Evolutionary conservation across 2,797 vertebrate genomes (phyloP).

Genomic region (Malurus splendens): DNA sequence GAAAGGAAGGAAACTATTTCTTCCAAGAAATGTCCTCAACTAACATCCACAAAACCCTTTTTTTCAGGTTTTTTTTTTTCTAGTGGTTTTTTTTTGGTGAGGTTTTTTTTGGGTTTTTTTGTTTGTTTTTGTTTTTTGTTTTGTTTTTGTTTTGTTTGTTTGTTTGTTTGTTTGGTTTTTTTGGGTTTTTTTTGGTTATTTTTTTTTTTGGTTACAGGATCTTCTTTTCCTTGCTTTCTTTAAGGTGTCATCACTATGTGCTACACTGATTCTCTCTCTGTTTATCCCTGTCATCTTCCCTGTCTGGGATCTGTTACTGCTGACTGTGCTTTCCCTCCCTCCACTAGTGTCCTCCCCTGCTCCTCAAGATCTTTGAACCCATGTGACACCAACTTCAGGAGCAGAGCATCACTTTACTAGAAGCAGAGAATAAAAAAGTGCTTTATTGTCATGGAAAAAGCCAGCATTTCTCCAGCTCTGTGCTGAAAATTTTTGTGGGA

Average conservation of each 20-base stretch:
- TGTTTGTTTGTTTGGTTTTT: no score
- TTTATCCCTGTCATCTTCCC: neutral
- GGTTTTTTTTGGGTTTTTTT: no score
- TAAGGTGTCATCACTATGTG: neutral
- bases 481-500: neutral
- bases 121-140: no score
- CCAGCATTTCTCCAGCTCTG: neutral
- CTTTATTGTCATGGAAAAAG: neutral
- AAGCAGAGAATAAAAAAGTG: neutral
- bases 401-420: neutral
- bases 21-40: neutral
- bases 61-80: fast-evolving
- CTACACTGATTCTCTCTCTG: neutral
- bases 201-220: no score
- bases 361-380: neutral
- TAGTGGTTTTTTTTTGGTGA: no score
- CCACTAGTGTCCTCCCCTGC: neutral
- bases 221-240: neutral
- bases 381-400: neutral
- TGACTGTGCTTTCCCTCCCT: neutral
- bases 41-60: fast-evolving
- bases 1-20: neutral
- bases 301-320: neutral
- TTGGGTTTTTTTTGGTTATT: no score
- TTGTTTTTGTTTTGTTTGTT: no score